Conservation (phyloP, 1,140 invertebrate genomes). For the Chionoecetes opilio region DNA sequence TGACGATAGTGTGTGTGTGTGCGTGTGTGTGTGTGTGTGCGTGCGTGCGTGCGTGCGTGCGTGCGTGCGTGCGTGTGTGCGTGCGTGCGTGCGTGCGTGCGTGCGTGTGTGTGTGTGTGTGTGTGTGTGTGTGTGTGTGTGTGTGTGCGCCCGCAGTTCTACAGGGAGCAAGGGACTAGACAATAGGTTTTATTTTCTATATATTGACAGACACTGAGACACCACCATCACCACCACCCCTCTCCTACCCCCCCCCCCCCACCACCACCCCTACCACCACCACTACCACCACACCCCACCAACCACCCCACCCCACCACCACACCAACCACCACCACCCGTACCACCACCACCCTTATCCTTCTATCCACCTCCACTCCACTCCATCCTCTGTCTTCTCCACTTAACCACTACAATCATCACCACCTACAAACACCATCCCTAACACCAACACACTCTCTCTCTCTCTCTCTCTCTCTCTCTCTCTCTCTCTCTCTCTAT, state of each 20-base stretch:
- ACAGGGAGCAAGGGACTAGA: neutral
- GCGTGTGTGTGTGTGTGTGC: too few relatives aligned
- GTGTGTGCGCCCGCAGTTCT: neutral
- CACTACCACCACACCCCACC: neutral
- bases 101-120: too few relatives aligned
- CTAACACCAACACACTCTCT: too few relatives aligned
- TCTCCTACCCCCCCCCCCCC: neutral
- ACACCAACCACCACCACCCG: neutral
- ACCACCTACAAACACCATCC: too few relatives aligned
- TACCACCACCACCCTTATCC: neutral
- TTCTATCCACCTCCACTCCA: neutral
- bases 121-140: neutral
- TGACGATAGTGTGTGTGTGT: too few relatives aligned
- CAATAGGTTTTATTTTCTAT: neutral
- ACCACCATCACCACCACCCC: neutral
- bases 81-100: too few relatives aligned
- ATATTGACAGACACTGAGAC: neutral
- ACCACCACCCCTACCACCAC: neutral
- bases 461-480: too few relatives aligned
- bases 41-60: too few relatives aligned
- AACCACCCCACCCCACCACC: neutral
- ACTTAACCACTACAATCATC: too few relatives aligned
- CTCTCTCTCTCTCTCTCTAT: too few relatives aligned
- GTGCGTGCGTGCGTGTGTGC: too few relatives aligned
- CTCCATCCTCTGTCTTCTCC: too few relatives aligned